Evolutionary conservation across 2,113 vertebrate genomes (phyloP).

Genomic region (Nothocercus julius): DNA sequence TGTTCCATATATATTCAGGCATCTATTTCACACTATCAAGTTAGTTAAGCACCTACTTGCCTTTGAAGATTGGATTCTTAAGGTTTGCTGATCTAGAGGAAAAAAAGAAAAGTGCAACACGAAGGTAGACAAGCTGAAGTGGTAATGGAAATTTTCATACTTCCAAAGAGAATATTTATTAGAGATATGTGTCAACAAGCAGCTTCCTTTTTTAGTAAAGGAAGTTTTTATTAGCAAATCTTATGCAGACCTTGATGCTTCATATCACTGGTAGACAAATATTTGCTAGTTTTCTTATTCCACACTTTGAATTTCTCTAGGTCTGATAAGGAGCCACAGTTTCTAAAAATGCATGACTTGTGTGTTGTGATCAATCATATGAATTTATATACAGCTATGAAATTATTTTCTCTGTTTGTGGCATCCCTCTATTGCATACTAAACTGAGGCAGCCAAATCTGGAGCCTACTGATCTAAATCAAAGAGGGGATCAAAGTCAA

Average conservation of each 20-base stretch:
- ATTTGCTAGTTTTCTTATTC: not conserved
- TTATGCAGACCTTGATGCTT: not conserved
- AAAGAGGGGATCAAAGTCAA: fast-evolving
- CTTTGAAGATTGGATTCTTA: not conserved
- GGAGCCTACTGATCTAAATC: not conserved
- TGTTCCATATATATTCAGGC: not conserved
- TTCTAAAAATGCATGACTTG: not conserved
- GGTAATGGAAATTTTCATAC: not conserved
- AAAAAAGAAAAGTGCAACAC: not conserved
- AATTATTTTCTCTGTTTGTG: not conserved
- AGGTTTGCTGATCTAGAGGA: not conserved
- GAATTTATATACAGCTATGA: not conserved
- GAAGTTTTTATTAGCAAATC: not conserved
- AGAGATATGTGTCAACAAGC: not conserved
- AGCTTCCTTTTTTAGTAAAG: too few species aligned
- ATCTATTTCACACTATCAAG: not conserved
- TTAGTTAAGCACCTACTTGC: fast-evolving
- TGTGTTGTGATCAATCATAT: not conserved
- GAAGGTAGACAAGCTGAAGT: not conserved
- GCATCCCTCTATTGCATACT: not conserved
- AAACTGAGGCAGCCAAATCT: not conserved
- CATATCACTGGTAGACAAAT: not conserved
- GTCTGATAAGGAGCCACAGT: not conserved
- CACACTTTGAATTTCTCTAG: not conserved
- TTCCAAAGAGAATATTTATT: not conserved